These are phyloP conservation scores for Strix aluco DNA, from an alignment of 2,113 vertebrate genomes.

Conservation along the genomic window DNA sequence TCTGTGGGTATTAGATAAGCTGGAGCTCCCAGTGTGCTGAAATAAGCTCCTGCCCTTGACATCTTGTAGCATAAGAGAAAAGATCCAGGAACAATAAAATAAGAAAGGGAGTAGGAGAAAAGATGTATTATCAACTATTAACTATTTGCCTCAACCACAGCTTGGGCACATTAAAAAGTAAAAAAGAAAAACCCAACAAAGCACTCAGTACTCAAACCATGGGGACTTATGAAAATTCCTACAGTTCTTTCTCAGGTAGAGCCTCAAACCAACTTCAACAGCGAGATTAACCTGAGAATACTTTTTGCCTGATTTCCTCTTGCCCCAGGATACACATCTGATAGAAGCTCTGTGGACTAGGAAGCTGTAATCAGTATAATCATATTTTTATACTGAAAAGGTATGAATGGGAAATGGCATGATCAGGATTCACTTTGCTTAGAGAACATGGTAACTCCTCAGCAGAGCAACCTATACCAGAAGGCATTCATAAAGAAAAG, in stretches of 20 bases:
- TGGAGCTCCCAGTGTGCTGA: neutral
- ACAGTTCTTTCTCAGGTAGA: neutral
- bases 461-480: neutral
- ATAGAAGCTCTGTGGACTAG: neutral
- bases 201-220: neutral
- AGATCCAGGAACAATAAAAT: neutral
- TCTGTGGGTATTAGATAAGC: neutral
- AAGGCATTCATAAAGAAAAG: neutral
- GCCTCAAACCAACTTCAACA: neutral
- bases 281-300: neutral
- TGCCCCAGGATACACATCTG: neutral
- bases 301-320: neutral
- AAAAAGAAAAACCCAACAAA: neutral
- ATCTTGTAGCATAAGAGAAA: neutral
- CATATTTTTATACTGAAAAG: neutral
- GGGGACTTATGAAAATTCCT: neutral
- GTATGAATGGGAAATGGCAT: neutral
- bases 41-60: neutral
- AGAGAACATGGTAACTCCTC: neutral
- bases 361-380: neutral
- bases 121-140: neutral
- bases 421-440: neutral
- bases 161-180: neutral
- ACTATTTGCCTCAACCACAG: neutral
- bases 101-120: neutral